Evolutionary conservation across 2,888 invertebrate genomes (phyloP).

Genomic region (Oeneis ivallda): DNA sequence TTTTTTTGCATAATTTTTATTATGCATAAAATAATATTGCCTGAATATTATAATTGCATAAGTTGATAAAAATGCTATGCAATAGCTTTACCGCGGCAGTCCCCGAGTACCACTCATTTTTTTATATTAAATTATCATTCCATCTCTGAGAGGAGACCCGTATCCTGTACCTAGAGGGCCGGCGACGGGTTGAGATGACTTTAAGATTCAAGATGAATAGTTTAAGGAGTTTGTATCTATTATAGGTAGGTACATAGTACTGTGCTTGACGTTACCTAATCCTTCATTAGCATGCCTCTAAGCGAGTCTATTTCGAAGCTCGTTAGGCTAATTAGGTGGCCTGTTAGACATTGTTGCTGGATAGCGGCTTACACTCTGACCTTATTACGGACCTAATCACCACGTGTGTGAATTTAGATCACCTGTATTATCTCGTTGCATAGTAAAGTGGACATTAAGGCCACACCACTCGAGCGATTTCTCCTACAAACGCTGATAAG

Average conservation of each 20-base stretch:
- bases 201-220: background rate
- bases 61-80: too few species aligned
- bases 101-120: too few species aligned
- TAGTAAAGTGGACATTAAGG: background rate
- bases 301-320: conserved; percentile 34
- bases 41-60: too few species aligned
- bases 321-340: conserved; percentile 39
- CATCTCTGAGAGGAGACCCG: too few species aligned
- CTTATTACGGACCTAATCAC: conserved; percentile 34
- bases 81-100: too few species aligned
- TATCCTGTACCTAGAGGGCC: too few species aligned
- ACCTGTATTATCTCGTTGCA: conserved; percentile 2
- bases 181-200: too few species aligned
- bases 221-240: background rate
- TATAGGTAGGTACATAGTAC: background rate
- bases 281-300: conserved; percentile 30
- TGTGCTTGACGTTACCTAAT: conserved; percentile 25
- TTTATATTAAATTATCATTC: too few species aligned
- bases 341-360: conserved; percentile 35
- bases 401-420: conserved; percentile 32
- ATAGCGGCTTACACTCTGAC: conserved; percentile 36
- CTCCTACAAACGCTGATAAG: too few species aligned
- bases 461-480: background rate
- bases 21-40: too few species aligned
- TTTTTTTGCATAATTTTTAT: too few species aligned